Evolutionary conservation across 2,797 vertebrate genomes (phyloP).

Genomic region (Amazonetta brasiliensis): DNA sequence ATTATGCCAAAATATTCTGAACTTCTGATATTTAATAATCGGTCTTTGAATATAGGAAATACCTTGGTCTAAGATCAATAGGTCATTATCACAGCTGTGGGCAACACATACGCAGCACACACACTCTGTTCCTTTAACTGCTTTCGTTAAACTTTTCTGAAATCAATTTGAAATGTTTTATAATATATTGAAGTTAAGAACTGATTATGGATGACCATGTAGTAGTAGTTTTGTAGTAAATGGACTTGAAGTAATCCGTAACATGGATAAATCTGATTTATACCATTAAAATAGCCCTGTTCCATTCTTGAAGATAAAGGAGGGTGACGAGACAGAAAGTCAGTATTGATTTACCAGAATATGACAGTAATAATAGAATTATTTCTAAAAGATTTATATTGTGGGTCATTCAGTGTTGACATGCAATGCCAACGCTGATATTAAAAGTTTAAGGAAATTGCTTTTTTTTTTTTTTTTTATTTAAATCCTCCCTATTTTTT

Average conservation of each 20-base stretch:
- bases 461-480: background rate
- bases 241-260: background rate
- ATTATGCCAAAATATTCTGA: background rate
- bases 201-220: slow-evolving; percentile 32
- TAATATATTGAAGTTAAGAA: slow-evolving; percentile 38
- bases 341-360: slow-evolving; percentile 20
- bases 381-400: background rate
- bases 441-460: background rate
- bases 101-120: background rate
- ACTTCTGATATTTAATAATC: background rate
- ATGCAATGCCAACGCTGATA: background rate
- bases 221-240: background rate
- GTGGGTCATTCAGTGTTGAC: background rate
- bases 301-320: slow-evolving; percentile 11
- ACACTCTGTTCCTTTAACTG: background rate
- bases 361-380: background rate
- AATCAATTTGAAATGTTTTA: slow-evolving; percentile 47
- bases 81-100: slow-evolving; percentile 9
- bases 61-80: background rate
- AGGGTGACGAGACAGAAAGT: slow-evolving; percentile 8
- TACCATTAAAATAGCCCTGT: background rate
- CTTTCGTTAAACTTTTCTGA: slow-evolving; percentile 50
- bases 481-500: background rate
- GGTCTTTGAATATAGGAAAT: background rate
- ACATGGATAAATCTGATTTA: slow-evolving; percentile 40